Conservation (phyloP, 2,888 invertebrate species). For the Cremastinae sp. region DNA sequence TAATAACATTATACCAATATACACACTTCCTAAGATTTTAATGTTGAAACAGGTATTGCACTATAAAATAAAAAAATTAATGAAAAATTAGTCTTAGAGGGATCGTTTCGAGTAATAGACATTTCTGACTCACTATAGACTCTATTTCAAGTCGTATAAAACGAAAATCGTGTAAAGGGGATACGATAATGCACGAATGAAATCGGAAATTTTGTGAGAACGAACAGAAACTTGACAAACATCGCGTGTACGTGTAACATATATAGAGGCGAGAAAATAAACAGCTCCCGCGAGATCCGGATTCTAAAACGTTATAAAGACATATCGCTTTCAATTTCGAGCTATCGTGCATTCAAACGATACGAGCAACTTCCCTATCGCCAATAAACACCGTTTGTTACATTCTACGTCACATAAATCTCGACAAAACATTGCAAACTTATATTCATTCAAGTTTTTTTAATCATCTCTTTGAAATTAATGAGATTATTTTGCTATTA, state of each 20-base stretch:
- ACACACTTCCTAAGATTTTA: too few relatives aligned
- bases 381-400: slow-evolving; percentile 1
- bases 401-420: neutral
- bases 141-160: slow-evolving; percentile 29
- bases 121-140: slow-evolving; percentile 40
- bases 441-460: too few relatives aligned
- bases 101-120: slow-evolving; percentile 48
- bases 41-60: too few relatives aligned
- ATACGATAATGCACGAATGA: slow-evolving; percentile 7
- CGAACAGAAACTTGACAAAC: neutral
- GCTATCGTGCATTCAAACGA: neutral
- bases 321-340: neutral
- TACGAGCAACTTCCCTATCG: slow-evolving; percentile 4
- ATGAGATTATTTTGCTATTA: too few relatives aligned
- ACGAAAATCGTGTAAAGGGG: slow-evolving; percentile 13
- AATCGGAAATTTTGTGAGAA: slow-evolving; percentile 15
- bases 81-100: slow-evolving; percentile 35
- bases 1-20: too few relatives aligned
- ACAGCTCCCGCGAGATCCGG: slow-evolving; percentile 29
- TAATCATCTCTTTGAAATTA: too few relatives aligned
- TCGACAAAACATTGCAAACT: too few relatives aligned
- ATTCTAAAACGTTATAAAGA: slow-evolving; percentile 20
- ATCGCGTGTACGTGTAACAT: neutral
- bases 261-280: slow-evolving; percentile 27
- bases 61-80: slow-evolving; percentile 37